phyloP scores from a whole-genome alignment of 2,113 vertebrate genomes.

The Scytalopus superciliaris region DNA sequence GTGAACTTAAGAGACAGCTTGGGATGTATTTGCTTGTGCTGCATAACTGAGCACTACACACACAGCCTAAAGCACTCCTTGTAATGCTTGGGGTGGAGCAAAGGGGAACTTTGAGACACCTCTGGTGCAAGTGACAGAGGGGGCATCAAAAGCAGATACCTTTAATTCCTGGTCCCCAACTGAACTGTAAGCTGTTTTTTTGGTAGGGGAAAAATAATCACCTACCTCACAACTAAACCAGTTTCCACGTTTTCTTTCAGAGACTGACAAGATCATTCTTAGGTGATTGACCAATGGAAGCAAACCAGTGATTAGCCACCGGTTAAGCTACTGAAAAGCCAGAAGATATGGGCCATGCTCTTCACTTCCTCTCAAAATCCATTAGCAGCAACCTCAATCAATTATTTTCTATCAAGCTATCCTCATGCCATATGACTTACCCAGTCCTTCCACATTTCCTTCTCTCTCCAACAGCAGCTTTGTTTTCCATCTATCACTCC shows the following conservation, averaged over 20 bases:
- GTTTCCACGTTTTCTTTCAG: neutral
- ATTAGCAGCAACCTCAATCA: neutral
- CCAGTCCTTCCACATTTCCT: neutral
- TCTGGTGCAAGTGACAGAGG: neutral
- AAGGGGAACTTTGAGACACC: neutral
- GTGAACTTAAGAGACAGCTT: neutral
- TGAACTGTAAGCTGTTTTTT: neutral
- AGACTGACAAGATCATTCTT: neutral
- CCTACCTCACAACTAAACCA: neutral
- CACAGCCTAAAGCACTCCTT: neutral
- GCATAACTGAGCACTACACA: neutral
- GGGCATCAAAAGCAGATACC: neutral
- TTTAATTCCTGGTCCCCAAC: neutral
- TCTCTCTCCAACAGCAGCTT: neutral
- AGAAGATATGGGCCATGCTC: neutral
- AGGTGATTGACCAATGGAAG: neutral
- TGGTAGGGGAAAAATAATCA: rapidly evolving
- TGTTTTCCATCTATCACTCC: neutral
- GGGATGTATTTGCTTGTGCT: neutral
- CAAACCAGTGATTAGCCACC: neutral
- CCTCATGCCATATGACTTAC: neutral
- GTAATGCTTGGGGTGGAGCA: neutral
- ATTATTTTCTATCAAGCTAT: neutral
- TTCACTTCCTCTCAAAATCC: neutral
- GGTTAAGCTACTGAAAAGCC: neutral